Conservation (phyloP, 2,113 vertebrate species). For the Cairina moschata region DNA sequence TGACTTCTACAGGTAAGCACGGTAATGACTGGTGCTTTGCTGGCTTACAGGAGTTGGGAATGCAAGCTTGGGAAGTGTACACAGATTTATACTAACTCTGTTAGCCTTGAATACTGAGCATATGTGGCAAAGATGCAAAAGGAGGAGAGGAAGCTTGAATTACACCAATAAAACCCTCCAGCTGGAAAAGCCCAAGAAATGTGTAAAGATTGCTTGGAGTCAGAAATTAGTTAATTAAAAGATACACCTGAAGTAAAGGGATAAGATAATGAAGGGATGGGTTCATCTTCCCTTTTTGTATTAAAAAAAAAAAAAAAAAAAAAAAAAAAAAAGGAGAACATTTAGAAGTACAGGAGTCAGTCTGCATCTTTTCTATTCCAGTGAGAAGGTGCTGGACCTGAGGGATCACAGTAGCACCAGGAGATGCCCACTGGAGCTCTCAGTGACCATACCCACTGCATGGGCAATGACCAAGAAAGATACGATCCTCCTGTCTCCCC, state of each 20-base stretch:
- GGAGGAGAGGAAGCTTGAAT: background rate
- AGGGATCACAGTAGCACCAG: background rate
- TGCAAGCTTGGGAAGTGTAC: background rate
- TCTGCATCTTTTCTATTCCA: background rate
- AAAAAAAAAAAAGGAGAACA: background rate
- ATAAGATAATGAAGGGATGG: background rate
- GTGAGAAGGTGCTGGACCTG: background rate
- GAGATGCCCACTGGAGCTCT: background rate
- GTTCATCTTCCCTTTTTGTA: background rate
- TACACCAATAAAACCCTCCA: background rate
- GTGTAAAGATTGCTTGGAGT: background rate
- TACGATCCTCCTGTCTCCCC: background rate
- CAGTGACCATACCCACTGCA: background rate
- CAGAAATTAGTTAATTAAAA: constrained; percentile 26
- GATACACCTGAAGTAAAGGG: background rate
- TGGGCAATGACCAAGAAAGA: background rate
- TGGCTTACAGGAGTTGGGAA: background rate
- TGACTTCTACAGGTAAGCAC: accelerated
- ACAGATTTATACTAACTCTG: background rate
- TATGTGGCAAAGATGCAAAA: background rate
- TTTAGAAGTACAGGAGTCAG: background rate
- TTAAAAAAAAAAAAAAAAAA: background rate
- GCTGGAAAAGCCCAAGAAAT: constrained; percentile 19
- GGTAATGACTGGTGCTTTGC: background rate
- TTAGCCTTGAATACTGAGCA: background rate